Evolutionary conservation across 1,140 invertebrate genomes (phyloP).

Genomic region (Camponotus vicinus): DNA sequence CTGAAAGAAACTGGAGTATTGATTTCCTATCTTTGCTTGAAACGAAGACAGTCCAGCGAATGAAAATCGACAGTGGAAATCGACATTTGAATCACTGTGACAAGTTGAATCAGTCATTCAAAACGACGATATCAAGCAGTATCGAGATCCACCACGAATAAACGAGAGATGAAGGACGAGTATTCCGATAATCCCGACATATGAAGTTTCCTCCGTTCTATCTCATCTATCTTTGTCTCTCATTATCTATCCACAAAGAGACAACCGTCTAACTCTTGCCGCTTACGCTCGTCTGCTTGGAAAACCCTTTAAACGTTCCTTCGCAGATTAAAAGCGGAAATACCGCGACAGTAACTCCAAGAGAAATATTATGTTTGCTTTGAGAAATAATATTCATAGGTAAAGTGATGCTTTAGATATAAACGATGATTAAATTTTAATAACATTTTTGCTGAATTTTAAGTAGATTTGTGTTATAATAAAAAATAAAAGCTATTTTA

Average conservation of each 20-base stretch:
- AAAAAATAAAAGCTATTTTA: background rate
- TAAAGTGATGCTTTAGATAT: background rate
- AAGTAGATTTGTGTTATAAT: background rate
- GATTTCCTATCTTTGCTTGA: background rate
- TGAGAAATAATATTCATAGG: background rate
- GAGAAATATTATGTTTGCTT: slow-evolving; percentile 41
- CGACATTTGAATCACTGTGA: slow-evolving; percentile 21
- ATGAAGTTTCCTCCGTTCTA: slow-evolving; percentile 61
- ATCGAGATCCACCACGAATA: slow-evolving; percentile 42
- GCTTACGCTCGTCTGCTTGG: background rate
- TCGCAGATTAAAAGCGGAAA: slow-evolving; percentile 33
- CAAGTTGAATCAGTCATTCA: slow-evolving; percentile 29
- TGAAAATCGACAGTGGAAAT: background rate
- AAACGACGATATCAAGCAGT: slow-evolving; percentile 12
- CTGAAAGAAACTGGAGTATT: slow-evolving; percentile 9
- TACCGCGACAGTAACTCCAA: slow-evolving; percentile 6
- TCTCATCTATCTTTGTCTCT: slow-evolving; percentile 35
- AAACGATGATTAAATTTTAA: slow-evolving; percentile 5
- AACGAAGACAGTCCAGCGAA: background rate
- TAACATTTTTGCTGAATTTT: background rate
- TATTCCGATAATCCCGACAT: slow-evolving; percentile 61
- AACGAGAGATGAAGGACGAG: slow-evolving; percentile 49
- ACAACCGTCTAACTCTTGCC: background rate
- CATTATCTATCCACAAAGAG: slow-evolving; percentile 28
- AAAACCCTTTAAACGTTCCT: slow-evolving; percentile 2